A percentile compares a stretch with the other conserved stretches of the same genome.
Conservation (phyloP, 1,140 invertebrate species). For the Ruditapes philippinarum region DNA sequence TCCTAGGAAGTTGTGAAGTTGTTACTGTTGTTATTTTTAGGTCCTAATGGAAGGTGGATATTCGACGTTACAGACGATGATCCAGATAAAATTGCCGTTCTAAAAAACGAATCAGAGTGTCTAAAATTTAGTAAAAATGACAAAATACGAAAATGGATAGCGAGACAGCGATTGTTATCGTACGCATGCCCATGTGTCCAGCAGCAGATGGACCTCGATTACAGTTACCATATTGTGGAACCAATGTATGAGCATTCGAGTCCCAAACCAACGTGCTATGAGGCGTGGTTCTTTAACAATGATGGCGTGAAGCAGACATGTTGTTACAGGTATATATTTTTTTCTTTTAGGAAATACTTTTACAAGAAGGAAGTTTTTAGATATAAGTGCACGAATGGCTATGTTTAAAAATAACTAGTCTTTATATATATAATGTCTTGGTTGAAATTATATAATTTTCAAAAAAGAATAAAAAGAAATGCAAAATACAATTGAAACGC, state of each 20-base stretch:
- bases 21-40: not conserved
- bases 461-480: too few species aligned
- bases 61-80: not conserved
- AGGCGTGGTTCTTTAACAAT: conserved; percentile 31
- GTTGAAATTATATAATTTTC: too few species aligned
- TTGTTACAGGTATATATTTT: conserved; percentile 48
- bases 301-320: conserved; percentile 28
- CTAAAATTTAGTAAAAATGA: not conserved
- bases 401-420: too few species aligned
- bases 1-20: too few species aligned
- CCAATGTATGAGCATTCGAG: not conserved
- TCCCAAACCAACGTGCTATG: not conserved
- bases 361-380: too few species aligned
- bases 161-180: not conserved
- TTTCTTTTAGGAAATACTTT: too few species aligned
- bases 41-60: conserved; percentile 4
- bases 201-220: conserved; percentile 7
- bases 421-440: too few species aligned
- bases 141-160: not conserved
- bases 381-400: too few species aligned
- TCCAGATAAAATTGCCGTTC: not conserved
- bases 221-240: not conserved
- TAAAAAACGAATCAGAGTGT: not conserved
- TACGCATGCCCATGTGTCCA: conserved; percentile 10
- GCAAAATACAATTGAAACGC: too few species aligned